phyloP scores from a whole-genome alignment of 23 tunicate genomes.

The Diplosoma virens region DNA sequence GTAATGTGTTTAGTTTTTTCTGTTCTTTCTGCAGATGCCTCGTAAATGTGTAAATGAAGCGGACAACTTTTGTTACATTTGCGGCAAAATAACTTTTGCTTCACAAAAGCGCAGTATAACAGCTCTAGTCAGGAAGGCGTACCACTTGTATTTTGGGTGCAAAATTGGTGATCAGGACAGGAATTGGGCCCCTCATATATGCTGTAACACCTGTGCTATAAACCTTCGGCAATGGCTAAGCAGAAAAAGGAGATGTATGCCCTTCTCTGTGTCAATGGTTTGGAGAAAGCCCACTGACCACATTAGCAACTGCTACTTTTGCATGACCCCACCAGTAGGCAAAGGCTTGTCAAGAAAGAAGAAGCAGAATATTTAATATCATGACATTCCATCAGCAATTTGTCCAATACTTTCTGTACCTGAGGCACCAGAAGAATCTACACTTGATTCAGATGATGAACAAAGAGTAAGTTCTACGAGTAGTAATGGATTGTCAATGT shows the following conservation, averaged over 20 bases:
- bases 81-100: conserved; percentile 28
- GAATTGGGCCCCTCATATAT: conserved; percentile 41
- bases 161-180: conserved; percentile 36
- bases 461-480: too few species aligned
- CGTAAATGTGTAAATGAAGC: conserved; percentile 26
- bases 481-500: conserved; percentile 25
- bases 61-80: conserved; percentile 23
- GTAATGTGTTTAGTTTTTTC: conserved; percentile 21
- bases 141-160: conserved; percentile 41
- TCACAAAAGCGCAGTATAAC: conserved; percentile 23
- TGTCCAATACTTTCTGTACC: conserved; percentile 30
- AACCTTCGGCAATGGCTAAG: conserved; percentile 36
- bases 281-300: conserved; percentile 27
- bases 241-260: conserved; percentile 19
- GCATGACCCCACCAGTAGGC: background rate
- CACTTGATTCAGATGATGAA: conserved; percentile 22
- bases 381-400: conserved; percentile 12
- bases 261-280: conserved; percentile 35
- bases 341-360: conserved; percentile 18
- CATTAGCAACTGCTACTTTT: conserved; percentile 24
- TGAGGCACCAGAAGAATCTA: conserved; percentile 28
- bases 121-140: conserved; percentile 24
- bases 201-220: conserved; percentile 32
- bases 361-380: conserved; percentile 24
- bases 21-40: conserved; percentile 38